These are phyloP conservation scores for Tetragnatha versicolor DNA, from an alignment of 1,140 invertebrate genomes.

Conservation along the genomic window DNA sequence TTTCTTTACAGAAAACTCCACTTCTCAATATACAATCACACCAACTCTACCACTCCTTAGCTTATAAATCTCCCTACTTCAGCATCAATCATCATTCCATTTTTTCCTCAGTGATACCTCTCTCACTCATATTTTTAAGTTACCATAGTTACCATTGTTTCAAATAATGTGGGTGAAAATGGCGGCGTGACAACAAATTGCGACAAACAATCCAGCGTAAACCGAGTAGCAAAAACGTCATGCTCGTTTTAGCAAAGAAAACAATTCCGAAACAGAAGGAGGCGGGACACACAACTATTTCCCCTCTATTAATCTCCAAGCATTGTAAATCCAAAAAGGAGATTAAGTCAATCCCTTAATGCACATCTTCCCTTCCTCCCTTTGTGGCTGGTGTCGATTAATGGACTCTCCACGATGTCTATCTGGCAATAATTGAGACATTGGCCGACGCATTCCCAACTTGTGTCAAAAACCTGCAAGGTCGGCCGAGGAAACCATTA, in stretches of 20 bases:
- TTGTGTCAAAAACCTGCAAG: slow-evolving; percentile 26
- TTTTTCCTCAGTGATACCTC: too few species aligned
- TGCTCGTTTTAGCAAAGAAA: slow-evolving; percentile 34
- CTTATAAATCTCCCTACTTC: too few species aligned
- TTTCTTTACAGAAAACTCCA: too few species aligned
- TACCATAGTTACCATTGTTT: too few species aligned
- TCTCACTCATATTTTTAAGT: too few species aligned
- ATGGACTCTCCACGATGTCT: neutral
- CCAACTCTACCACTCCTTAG: too few species aligned
- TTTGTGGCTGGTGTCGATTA: slow-evolving; percentile 15
- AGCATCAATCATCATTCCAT: too few species aligned
- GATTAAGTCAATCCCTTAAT: slow-evolving; percentile 39
- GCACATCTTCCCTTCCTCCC: neutral
- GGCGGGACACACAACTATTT: neutral
- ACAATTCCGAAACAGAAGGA: neutral
- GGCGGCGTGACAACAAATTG: neutral
- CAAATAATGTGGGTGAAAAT: neutral
- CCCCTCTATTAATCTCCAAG: slow-evolving; percentile 29
- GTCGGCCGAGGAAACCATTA: slow-evolving; percentile 9
- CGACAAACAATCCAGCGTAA: neutral
- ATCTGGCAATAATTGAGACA: slow-evolving; percentile 17
- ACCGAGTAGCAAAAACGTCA: slow-evolving; percentile 31
- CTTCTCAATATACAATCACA: too few species aligned
- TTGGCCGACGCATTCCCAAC: neutral
- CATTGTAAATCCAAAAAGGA: too few species aligned